Base-by-base conservation (phyloP, 2,113 vertebrate genomes). In the Myotis davidii region DNA sequence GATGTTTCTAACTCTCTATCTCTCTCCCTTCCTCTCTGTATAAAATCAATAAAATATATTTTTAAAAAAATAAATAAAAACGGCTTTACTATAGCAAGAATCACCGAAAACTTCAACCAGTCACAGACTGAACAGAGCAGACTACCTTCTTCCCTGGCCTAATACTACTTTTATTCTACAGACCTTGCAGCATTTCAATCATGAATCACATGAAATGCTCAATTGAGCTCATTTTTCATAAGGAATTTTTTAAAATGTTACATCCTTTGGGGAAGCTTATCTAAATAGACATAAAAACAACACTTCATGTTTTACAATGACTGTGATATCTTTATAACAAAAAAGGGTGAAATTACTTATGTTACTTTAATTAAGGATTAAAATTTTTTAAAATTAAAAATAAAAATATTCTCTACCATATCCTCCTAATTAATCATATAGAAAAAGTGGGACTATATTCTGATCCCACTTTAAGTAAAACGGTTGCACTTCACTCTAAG, bases 191-290 rank as follows among this genome's bases (percentile, higher is more conserved):
- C 82, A 81, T 74, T 61, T 77, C 25, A 77, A 84, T 42, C 45
- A 85, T 18, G 39, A 84, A 82, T 45, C 69, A 91, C 9, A 78
- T n/a, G 42, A 94, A 95, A 92, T 90, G 39, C 6, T 50, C 25
- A 90, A 42, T 0, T 78, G 37, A 82, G 64, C 20, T 86, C 48
- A 29, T 48, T 1, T 81, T 83, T 93, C 61, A 56, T 56, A 70
- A 21, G n/a, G 37, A 96, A 93, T 89, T 89, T 91, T 61, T 1
- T 78, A 37, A 69, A 95, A 88, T 84, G 90, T 85, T 85, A 92
- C 54, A 83, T 90, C 18, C 39, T 81, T 59, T 65, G 7, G 9
- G 73, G 76, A 6, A 50, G 17, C 29, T 87, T 61, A 61, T 61
- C 14, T 37, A 59, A 74, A 92, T 10, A 84, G 65, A 39, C 37